A percentile compares a stretch with the other conserved stretches of the same genome.
phyloP scores from a whole-genome alignment of 2,797 vertebrate species.

The Acropternis orthonyx region DNA sequence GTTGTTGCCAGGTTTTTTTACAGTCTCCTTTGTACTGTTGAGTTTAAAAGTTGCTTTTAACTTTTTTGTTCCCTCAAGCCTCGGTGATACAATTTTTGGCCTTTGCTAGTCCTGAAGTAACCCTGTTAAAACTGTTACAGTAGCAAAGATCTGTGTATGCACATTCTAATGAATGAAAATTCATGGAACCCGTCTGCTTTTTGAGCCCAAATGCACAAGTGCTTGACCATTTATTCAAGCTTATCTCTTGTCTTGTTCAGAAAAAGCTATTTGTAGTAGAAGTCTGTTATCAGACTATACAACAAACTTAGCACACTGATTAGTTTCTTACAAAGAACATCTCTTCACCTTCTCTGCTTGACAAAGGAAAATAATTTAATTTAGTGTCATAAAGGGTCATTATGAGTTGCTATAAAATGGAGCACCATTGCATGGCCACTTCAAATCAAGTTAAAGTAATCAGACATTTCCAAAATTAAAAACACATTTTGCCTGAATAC shows the following conservation, averaged over 20 bases:
- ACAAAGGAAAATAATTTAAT: not conserved
- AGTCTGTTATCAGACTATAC: not conserved
- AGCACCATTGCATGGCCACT: not conserved
- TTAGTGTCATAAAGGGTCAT: not conserved
- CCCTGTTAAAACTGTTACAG: not conserved
- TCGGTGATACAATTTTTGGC: not conserved
- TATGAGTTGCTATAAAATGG: not conserved
- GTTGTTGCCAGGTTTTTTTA: not conserved
- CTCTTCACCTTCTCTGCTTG: not conserved
- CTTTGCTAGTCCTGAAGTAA: conserved; percentile 3
- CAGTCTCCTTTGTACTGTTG: not conserved
- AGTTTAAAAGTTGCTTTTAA: not conserved
- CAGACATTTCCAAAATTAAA: not conserved
- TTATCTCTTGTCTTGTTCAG: not conserved
- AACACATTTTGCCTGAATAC: not conserved
- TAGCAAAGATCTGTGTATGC: not conserved
- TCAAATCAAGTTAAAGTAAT: not conserved
- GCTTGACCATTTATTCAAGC: not conserved
- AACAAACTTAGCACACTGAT: not conserved
- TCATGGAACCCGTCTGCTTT: not conserved
- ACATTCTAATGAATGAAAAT: not conserved
- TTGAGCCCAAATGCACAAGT: not conserved
- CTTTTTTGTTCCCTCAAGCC: not conserved
- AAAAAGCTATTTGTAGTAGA: not conserved
- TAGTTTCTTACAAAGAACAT: not conserved